A percentile compares a stretch with the other conserved stretches of the same genome.
phyloP scores from a whole-genome alignment of 2,113 vertebrate species.

The Chloropsis hardwickii region DNA sequence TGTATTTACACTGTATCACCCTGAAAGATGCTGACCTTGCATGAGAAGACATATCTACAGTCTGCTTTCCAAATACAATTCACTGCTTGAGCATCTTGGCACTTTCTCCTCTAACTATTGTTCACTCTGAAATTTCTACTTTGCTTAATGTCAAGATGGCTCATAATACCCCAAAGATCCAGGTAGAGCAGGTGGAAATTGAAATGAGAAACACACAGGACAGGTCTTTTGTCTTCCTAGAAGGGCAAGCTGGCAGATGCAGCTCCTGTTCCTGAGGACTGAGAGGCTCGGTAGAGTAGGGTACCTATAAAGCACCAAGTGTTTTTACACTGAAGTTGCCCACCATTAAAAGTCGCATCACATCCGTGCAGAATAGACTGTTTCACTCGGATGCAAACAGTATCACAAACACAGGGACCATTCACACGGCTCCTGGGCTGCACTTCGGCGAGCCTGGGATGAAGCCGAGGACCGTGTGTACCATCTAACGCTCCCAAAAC shows the following conservation, averaged over 20 bases:
- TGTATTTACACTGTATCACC: background rate
- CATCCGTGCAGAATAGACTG: background rate
- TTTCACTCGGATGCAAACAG: background rate
- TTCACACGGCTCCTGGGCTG: background rate
- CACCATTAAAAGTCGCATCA: background rate
- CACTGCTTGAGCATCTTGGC: background rate
- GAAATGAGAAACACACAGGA: background rate
- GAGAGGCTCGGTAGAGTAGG: background rate
- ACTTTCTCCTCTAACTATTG: background rate
- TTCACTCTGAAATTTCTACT: background rate
- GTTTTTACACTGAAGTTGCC: background rate
- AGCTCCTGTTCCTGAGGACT: background rate
- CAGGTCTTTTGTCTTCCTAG: background rate
- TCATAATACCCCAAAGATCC: background rate
- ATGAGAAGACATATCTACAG: background rate
- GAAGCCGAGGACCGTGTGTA: background rate
- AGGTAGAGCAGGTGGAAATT: background rate
- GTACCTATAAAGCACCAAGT: background rate
- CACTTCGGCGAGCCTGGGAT: background rate
- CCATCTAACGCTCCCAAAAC: background rate
- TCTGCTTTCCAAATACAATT: background rate
- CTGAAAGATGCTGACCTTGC: slow-evolving; percentile 8
- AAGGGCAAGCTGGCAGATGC: background rate
- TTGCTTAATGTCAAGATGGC: background rate
- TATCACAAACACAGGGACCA: background rate